phyloP scores from a whole-genome alignment of 2,797 vertebrate species.

The Sitta carolinensis region DNA sequence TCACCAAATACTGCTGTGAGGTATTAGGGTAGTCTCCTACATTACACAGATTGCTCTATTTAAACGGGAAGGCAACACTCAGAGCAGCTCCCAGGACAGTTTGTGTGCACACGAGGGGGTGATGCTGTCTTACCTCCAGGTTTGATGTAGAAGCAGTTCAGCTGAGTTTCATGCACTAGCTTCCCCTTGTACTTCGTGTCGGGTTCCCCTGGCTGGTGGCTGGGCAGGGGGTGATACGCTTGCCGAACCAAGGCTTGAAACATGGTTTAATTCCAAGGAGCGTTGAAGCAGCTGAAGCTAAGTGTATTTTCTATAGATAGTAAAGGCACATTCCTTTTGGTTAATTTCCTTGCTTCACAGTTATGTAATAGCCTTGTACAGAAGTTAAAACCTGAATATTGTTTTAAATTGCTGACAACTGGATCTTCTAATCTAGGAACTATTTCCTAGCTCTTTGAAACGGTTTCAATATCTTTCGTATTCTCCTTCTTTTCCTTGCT shows the following conservation, averaged over 20 bases:
- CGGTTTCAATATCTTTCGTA: not conserved
- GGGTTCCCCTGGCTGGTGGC: conserved; percentile 76
- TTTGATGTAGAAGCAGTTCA: conserved; percentile 84
- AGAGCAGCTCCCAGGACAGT: not conserved
- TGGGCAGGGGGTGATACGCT: conserved; percentile 68
- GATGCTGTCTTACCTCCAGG: conserved; percentile 88
- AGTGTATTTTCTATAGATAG: not conserved
- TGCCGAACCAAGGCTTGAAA: conserved; percentile 75
- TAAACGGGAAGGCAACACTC: not conserved
- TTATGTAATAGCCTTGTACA: not conserved
- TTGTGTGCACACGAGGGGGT: not conserved
- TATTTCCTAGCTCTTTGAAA: not conserved
- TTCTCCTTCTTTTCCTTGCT: conserved; percentile 4
- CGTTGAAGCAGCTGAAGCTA: not conserved
- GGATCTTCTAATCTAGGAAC: not conserved
- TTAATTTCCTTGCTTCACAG: not conserved
- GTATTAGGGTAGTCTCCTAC: not conserved
- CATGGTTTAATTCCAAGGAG: conserved; percentile 66
- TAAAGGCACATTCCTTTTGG: not conserved
- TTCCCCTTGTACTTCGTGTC: conserved; percentile 87
- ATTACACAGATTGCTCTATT: not conserved
- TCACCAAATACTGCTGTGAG: not conserved
- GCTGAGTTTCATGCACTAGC: conserved; percentile 85
- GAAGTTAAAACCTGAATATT: not conserved
- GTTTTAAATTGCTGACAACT: not conserved